These are phyloP conservation scores for Serrognathus titanus DNA, from an alignment of 2,888 invertebrate genomes.

Conservation along the genomic window DNA sequence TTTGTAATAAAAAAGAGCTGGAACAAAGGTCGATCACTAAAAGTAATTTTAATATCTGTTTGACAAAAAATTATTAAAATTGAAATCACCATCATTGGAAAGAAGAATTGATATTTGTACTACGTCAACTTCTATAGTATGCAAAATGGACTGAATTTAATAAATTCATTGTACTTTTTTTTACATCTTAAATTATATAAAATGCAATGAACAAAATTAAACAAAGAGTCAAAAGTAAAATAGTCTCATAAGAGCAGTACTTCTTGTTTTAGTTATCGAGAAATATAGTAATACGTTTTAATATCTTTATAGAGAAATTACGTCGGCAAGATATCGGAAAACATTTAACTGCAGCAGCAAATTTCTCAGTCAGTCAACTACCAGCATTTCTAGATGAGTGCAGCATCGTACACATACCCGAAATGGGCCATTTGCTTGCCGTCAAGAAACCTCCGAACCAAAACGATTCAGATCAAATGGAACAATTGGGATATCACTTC, in stretches of 20 bases:
- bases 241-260: no score
- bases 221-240: neutral
- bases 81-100: no score
- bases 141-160: no score
- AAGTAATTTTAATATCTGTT: no score
- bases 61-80: no score
- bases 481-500: constrained; percentile 66
- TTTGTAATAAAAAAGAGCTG: no score
- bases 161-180: no score
- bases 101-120: no score
- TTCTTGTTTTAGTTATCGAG: neutral
- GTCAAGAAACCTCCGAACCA: constrained; percentile 64
- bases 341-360: constrained; percentile 69
- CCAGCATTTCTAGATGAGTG: constrained; percentile 66
- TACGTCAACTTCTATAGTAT: no score
- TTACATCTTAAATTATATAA: no score
- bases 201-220: neutral
- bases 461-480: constrained; percentile 55
- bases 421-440: constrained; percentile 75
- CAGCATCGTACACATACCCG: constrained; percentile 67
- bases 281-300: neutral
- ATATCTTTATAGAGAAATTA: constrained; percentile 61
- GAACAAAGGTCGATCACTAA: no score
- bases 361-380: constrained; percentile 64
- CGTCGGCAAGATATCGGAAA: constrained; percentile 67